Evolutionary conservation across 1,140 invertebrate genomes (phyloP), one percentile per base, ranked within the genome.

Genomic region (Lepidotrigona ventralis): DNA sequence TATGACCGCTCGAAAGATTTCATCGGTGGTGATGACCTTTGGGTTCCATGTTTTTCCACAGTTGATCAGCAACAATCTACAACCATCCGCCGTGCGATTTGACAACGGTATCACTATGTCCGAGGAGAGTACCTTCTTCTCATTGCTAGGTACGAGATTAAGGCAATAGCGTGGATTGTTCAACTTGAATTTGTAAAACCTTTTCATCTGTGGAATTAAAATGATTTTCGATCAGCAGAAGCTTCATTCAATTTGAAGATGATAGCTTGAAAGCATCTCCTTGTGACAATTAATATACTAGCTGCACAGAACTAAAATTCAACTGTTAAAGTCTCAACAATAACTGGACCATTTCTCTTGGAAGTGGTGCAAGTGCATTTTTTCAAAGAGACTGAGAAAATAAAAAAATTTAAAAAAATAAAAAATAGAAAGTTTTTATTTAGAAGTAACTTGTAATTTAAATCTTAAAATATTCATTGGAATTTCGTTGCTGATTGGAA

Each of bases 21-120:
- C 95, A 19, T 94, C 91, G 21, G 96, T 63, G 0, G 90, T 90
- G 3, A 96, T 92, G 87, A 95, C 88, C 70, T 96, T 96, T 0
- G 96, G 94, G 83, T 97, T 96, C 96, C 96, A 97, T 90, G 94
- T 95, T 81, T 93, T 94, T 84, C 96, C 96, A 71, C 90, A 91
- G 85, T 96, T 94, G 0, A 96, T 54, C 3, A 96, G 85, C 63
- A 96, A 84, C 5, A 96, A 88, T 88, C 96, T 93, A 29, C 93
- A 90, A 26, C 96, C 96, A 19, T 95, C 91, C 66, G 93, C 89
- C 72, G 92, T 94, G 79, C 96, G 93, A 26, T 91, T 89, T 19
- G 96, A 96, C 54, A 96, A 85, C 21, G 96, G 95, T 15, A 94
- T 93, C 17, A 96, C 84, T 15, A 96, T 90, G 79, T 95, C 95